Evolutionary conservation across 2,797 vertebrate species (phyloP).

Genomic region (Denticeps clupeoides): DNA sequence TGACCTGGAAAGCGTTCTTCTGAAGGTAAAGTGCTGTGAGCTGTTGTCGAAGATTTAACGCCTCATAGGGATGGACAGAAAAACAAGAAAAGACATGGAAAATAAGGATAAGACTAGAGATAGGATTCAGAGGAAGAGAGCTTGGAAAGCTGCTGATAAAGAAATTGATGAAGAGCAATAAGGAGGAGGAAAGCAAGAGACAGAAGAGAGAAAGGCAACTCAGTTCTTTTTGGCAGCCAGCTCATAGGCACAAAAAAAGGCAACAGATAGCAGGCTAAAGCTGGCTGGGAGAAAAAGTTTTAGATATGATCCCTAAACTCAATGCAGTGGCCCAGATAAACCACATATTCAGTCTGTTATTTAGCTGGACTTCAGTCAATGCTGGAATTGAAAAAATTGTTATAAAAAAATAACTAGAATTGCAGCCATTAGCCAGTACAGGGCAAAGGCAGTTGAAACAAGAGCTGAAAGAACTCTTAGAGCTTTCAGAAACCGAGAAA

Average conservation of each 20-base stretch:
- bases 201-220: not conserved
- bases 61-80: slow-evolving; percentile 1
- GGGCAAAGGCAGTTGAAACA: not conserved
- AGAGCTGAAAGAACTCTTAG: too few relatives aligned
- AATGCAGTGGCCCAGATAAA: not conserved
- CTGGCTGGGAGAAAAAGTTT: not conserved
- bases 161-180: not conserved
- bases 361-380: slow-evolving; percentile 4
- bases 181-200: not conserved
- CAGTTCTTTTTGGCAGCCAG: not conserved
- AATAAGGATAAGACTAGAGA: not conserved
- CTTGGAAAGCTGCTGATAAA: not conserved
- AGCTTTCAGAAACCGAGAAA: too few relatives aligned
- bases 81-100: not conserved
- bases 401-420: slow-evolving; percentile 4
- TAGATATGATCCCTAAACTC: not conserved
- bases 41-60: slow-evolving; percentile 11
- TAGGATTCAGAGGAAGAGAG: not conserved
- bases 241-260: not conserved
- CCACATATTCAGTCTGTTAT: not conserved
- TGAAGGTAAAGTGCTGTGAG: slow-evolving; percentile 13
- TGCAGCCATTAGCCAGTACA: slow-evolving; percentile 4
- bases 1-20: slow-evolving; percentile 19
- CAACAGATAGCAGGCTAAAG: not conserved
- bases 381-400: slow-evolving; percentile 7